Percentiles rank a stretch among this genome's conserved stretches.
phyloP scores from a whole-genome alignment of 2,888 invertebrate species.

The Panzeria rudis region DNA sequence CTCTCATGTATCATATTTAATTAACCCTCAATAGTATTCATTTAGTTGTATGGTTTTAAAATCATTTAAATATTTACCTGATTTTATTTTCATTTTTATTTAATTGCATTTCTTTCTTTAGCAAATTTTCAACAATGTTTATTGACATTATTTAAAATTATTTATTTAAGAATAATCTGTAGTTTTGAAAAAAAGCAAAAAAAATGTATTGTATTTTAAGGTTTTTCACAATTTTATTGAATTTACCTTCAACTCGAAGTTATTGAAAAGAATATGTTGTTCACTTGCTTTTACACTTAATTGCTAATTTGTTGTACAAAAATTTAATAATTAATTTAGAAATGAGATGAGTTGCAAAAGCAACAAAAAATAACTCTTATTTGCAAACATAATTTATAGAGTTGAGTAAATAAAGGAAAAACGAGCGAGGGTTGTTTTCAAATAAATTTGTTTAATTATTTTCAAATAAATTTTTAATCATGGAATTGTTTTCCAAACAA shows the following conservation, averaged over 20 bases:
- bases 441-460: too few species aligned
- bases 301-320: constrained; percentile 64
- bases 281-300: constrained; percentile 56
- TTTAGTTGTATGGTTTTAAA: too few species aligned
- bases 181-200: not conserved
- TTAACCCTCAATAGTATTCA: too few species aligned
- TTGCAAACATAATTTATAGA: not conserved
- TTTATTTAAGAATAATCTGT: constrained; percentile 7
- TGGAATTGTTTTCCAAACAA: too few species aligned
- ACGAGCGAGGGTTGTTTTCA: not conserved
- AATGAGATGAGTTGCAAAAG: not conserved
- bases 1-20: too few species aligned
- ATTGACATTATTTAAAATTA: constrained; percentile 13
- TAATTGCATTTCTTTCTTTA: constrained; percentile 3
- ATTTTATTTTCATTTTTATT: not conserved
- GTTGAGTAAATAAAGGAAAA: not conserved
- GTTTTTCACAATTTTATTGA: not conserved
- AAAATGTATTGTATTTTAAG: not conserved
- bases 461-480: too few species aligned
- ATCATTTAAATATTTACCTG: not conserved
- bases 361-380: not conserved
- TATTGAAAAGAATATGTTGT: constrained; percentile 17
- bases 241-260: constrained; percentile 48
- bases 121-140: not conserved
- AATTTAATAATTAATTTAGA: constrained; percentile 29